A percentile compares a stretch with the other conserved stretches of the same genome.
Conservation (phyloP, 1,140 invertebrate genomes). For the Branchinecta lindahli region DNA sequence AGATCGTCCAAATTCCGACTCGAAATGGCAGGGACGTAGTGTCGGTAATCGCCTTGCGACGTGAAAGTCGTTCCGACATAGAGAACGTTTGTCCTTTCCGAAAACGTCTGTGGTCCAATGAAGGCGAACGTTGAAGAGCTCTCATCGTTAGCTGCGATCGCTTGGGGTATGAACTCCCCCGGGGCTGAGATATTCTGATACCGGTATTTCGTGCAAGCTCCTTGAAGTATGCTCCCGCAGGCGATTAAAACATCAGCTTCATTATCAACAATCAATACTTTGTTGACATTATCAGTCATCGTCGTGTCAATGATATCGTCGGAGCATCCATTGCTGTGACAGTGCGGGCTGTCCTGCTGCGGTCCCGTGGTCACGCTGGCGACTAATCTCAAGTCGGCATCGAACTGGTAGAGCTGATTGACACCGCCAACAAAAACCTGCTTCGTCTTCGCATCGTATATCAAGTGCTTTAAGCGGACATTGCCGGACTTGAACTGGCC, state of each 20-base stretch:
- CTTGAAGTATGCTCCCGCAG: constrained; percentile 73
- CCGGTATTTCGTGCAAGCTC: constrained; percentile 71
- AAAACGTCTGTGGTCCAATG: constrained; percentile 75
- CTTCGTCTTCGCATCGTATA: constrained; percentile 41
- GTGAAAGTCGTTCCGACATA: constrained; percentile 92
- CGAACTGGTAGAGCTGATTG: constrained; percentile 67
- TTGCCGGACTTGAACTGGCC: neutral
- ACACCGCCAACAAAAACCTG: constrained; percentile 60
- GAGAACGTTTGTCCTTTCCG: constrained; percentile 54
- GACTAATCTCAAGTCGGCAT: constrained; percentile 50
- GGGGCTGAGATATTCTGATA: constrained; percentile 59
- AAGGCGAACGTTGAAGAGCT: constrained; percentile 82
- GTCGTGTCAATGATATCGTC: constrained; percentile 40
- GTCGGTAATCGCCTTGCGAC: constrained; percentile 75
- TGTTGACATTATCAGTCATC: constrained; percentile 71
- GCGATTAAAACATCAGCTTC: constrained; percentile 60
- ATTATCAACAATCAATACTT: constrained; percentile 73
- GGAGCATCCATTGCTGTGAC: constrained; percentile 63
- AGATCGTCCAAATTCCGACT: constrained; percentile 61
- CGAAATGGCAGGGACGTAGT: constrained; percentile 81
- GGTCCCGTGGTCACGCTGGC: constrained; percentile 53
- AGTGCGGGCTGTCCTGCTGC: constrained; percentile 64
- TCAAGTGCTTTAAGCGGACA: constrained; percentile 38
- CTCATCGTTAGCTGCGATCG: constrained; percentile 80
- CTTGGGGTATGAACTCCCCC: constrained; percentile 54